Base-by-base conservation (phyloP, 2,797 vertebrate species). In the Acrossocheilus wenchowensis region DNA sequence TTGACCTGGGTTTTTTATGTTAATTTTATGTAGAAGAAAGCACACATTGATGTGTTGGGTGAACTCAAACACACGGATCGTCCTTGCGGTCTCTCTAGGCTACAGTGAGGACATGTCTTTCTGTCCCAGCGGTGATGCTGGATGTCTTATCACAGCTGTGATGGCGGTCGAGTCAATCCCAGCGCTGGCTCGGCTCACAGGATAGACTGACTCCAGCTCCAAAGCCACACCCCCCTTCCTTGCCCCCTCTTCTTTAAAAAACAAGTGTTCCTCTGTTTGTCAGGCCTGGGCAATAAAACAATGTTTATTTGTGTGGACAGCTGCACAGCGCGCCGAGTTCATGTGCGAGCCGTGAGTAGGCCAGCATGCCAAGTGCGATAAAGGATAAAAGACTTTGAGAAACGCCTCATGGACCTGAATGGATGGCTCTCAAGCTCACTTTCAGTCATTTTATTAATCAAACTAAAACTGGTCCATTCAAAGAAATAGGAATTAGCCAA, bases 281-380 rank as follows among this genome's bases (percentile, higher is more conserved):
- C 52, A 30, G 87, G 71, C 85, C 74, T 39, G 26, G 84, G 87
- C 71, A 81, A 62, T 88, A 92, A 92, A 92, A 92, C 83, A 90
- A 90, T 86, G 88, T 88, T 89, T 89, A 88, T 91, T 90, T 90
- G 89, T 91, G 89, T 90, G 90, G 87, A 91, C 90, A 91, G 89
- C 92, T 91, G 92, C 81, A 81, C 66, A 83, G 87, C n/a, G 78
- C 83, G 36, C 86, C 39, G 30, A 72, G 50, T 45, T 64, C 78
- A 81, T 41, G 77, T 48, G 57, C 48, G 69, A 82, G 83, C 54
- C 30, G 30, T 14, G 81, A 84, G 81, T 66, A 45, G 57, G 68
- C 34, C n/a, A 45, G 68, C 69, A 30, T 57, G 78, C 83, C 79
- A 82, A 82, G 60, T 41, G 34, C n/a, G 50, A 83, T 77, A 69